Evolutionary conservation across 2,797 vertebrate genomes (phyloP).

Genomic region (Cynopterus sphinx): DNA sequence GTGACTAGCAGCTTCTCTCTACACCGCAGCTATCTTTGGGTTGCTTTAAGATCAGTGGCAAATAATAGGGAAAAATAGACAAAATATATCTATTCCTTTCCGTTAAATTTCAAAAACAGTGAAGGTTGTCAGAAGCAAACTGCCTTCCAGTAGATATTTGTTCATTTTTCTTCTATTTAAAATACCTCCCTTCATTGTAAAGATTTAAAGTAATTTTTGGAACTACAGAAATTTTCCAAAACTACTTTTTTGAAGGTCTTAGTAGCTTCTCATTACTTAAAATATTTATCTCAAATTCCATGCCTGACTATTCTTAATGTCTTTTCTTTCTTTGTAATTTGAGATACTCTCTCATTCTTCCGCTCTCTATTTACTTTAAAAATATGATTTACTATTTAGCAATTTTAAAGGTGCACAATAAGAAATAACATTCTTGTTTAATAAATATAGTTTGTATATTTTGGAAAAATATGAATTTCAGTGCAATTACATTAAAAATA

Average conservation of each 20-base stretch:
- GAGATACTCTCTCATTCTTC: neutral
- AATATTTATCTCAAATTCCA: neutral
- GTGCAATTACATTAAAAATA: neutral
- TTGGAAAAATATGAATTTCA: neutral
- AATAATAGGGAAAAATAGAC: neutral
- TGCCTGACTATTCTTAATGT: neutral
- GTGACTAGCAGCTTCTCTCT: too few species aligned
- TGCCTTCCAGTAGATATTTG: neutral
- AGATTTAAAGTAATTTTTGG: neutral
- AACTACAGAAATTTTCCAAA: neutral
- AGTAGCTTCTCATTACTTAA: neutral
- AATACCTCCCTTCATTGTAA: neutral
- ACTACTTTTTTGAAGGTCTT: neutral
- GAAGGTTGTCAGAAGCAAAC: neutral
- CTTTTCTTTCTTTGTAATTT: neutral
- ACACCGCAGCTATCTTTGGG: neutral
- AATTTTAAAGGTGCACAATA: neutral
- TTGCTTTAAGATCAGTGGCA: neutral
- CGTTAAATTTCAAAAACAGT: neutral
- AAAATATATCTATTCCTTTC: neutral
- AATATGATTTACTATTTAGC: neutral
- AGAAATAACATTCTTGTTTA: neutral
- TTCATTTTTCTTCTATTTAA: neutral
- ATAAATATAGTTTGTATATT: neutral
- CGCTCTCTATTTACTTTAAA: neutral